A percentile compares a stretch with the other conserved stretches of the same genome.
Conservation (phyloP, 2,888 invertebrate genomes). For the Gryllus longicercus region DNA sequence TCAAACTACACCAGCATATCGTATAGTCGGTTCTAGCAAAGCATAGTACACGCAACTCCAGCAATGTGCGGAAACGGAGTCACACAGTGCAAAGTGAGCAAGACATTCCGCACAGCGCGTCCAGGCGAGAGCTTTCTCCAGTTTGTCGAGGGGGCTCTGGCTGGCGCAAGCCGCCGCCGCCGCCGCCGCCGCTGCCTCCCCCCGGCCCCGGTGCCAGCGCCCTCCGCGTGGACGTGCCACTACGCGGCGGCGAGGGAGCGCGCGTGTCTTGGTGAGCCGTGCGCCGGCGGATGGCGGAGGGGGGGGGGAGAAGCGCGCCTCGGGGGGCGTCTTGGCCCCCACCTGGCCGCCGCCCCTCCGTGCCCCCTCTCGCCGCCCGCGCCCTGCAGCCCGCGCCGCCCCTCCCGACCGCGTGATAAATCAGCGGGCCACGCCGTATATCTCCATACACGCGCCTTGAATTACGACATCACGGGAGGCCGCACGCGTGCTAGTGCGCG, state of each 20-base stretch:
- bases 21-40: no score
- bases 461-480: conserved; percentile 8
- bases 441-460: conserved; percentile 17
- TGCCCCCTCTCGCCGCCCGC: background rate
- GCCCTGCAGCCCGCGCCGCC: background rate
- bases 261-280: background rate
- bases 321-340: conserved; percentile 6
- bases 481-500: background rate
- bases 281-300: background rate
- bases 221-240: background rate
- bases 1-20: no score
- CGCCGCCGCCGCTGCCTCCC: no score
- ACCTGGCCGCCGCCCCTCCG: background rate
- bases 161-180: no score
- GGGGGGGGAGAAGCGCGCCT: background rate
- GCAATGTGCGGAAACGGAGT: background rate
- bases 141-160: no score
- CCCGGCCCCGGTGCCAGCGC: no score
- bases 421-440: background rate
- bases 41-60: background rate
- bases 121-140: no score
- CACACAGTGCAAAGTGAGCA: background rate
- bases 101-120: background rate
- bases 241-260: background rate
- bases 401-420: conserved; percentile 17